These are phyloP conservation scores for Threskiornis aethiopicus DNA, from an alignment of 2,797 vertebrate genomes.

Conservation along the genomic window DNA sequence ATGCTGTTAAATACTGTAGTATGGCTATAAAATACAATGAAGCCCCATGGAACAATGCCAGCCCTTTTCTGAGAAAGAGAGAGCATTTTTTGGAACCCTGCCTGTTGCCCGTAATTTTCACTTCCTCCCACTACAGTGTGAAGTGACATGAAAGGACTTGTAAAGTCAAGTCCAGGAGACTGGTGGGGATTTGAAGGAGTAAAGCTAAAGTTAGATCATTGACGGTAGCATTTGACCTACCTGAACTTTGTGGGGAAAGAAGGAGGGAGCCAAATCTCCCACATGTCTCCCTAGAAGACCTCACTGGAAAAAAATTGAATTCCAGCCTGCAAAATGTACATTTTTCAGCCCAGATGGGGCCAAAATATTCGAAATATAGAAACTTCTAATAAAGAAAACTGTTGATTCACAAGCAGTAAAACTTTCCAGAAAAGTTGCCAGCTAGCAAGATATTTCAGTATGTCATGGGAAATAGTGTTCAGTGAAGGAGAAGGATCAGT, in stretches of 20 bases:
- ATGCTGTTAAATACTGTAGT: slow-evolving; percentile 71
- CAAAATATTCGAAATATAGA: not conserved
- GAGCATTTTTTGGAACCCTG: slow-evolving; percentile 55
- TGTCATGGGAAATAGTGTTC: not conserved
- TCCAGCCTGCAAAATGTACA: not conserved
- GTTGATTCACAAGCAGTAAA: not conserved
- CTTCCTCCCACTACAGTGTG: slow-evolving; percentile 25
- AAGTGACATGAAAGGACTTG: slow-evolving; percentile 57
- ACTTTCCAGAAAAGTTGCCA: not conserved
- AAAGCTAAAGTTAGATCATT: not conserved
- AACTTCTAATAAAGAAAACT: not conserved
- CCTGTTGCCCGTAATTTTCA: slow-evolving; percentile 65
- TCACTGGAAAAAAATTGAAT: not conserved
- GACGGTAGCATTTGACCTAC: not conserved
- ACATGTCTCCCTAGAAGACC: not conserved
- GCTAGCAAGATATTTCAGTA: not conserved
- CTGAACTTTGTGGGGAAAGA: not conserved
- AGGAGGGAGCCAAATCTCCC: not conserved
- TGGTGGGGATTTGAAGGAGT: slow-evolving; percentile 9
- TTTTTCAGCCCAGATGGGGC: not conserved
- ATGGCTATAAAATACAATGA: slow-evolving; percentile 68
- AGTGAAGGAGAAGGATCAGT: not conserved
- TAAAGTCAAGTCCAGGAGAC: slow-evolving; percentile 53
- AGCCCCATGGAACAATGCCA: slow-evolving; percentile 57
- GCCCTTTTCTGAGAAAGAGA: slow-evolving; percentile 47